Base-by-base conservation (phyloP, 2,888 invertebrate species). In the Noctuana brunneofusca region DNA sequence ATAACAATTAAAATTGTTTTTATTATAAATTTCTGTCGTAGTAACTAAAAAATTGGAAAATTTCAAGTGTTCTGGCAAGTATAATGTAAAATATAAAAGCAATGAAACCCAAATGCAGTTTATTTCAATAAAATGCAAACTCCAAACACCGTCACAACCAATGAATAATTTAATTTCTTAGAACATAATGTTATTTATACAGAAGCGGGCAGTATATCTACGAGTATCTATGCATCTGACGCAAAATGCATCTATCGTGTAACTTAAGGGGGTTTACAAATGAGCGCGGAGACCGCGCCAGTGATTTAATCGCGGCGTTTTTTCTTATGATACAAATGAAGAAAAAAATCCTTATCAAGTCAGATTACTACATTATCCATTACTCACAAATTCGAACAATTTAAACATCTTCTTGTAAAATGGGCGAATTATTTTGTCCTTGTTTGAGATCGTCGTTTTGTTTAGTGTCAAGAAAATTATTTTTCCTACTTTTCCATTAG, bases 161-260 rank as follows among this genome's bases (percentile, higher is more conserved):
- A 60, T 60, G 60, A 60, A 60, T 60, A 54, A 60, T 60, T 60
- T 22, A 54, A 54, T 60, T 60, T 60, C 60, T 48, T 35, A 54
- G 54, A 54, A 60, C 48, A 53, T 60, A 60, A 27, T 60, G 60
- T 60, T 60, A 60, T 60, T 60, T 60, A 60, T 60, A 54, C 46
- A 60, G 46, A 60, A 54, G 35, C 46, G 5, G 43, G 54, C 35
- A 32, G 11, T 43, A 27, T 41, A 54, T 43, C 55, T 46, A 30
- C 30, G 11, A 30, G 18, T 41, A 54, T 43, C 55, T 46, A 30
- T 43, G 18, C 18, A 30, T 60, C 60, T 54, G 60, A 60, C 46
- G 53, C 46, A 52, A 46, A 41, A 46, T 59, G 59, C 52, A 54
- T 46, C 20, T 48, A 35, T 60, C 30, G 43, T 24, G 5, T 5